Conservation (phyloP, 2,888 invertebrate species). For the Dicyrtoma fusca region DNA sequence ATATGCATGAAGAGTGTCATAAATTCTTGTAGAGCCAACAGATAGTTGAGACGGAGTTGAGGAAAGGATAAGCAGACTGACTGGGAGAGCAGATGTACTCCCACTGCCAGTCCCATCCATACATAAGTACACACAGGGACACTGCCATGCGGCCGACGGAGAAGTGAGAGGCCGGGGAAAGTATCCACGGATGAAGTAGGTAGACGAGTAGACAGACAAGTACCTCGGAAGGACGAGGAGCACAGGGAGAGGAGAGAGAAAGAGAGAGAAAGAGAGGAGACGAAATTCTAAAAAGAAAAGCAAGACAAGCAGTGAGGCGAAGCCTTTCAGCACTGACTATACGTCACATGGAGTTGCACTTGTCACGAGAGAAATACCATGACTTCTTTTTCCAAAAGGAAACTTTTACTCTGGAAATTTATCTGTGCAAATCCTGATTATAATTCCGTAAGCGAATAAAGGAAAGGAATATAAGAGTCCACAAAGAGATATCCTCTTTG, state of each 20-base stretch:
- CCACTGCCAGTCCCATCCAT: not conserved
- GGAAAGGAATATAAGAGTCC: constrained; percentile 49
- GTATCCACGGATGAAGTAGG: not conserved
- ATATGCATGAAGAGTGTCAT: constrained; percentile 11
- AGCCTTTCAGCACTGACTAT: constrained; percentile 37
- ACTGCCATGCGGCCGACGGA: too few relatives aligned
- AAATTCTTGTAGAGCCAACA: constrained; percentile 10
- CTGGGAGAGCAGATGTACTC: too few relatives aligned
- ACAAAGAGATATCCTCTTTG: constrained; percentile 55
- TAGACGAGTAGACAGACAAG: not conserved
- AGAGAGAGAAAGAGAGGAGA: constrained; percentile 4
- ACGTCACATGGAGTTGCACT: constrained; percentile 42
- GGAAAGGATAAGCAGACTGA: not conserved
- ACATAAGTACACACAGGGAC: too few relatives aligned
- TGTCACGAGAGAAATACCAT: constrained; percentile 36
- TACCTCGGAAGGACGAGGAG: too few relatives aligned
- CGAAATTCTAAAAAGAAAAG: not conserved
- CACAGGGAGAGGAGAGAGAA: constrained; percentile 7
- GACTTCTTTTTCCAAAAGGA: constrained; percentile 32
- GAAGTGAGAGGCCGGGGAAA: not conserved
- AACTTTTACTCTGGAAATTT: constrained; percentile 51
- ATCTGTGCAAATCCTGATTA: constrained; percentile 53
- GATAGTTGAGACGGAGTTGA: not conserved
- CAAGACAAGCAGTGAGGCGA: not conserved
- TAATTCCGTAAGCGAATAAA: constrained; percentile 56